These are phyloP conservation scores for Nephrotoma guestfalica DNA, from an alignment of 2,888 invertebrate species.

Conservation along the genomic window DNA sequence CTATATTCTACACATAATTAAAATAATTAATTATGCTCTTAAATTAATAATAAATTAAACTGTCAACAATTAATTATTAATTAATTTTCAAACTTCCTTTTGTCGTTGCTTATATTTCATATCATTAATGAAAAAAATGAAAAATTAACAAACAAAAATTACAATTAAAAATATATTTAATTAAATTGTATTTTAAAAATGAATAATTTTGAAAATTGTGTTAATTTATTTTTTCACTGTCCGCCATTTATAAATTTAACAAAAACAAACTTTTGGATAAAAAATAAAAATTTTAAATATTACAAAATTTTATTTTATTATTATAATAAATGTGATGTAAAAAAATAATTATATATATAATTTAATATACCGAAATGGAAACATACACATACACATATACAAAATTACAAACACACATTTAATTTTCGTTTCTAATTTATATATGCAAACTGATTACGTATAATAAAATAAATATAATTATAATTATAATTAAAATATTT, in stretches of 20 bases:
- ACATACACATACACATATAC: neutral
- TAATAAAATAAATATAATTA: neutral
- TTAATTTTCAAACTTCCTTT: neutral
- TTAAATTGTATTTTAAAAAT: neutral
- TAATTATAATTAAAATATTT: neutral
- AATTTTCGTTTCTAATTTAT: neutral
- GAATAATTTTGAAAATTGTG: neutral
- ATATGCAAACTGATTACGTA: neutral
- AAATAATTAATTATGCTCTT: neutral
- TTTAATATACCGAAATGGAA: neutral
- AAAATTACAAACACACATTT: neutral
- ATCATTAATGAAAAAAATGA: neutral
- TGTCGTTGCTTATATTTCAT: neutral
- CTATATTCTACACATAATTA: neutral
- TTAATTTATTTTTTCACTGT: neutral
- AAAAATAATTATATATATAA: neutral
- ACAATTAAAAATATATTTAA: neutral
- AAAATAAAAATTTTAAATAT: neutral
- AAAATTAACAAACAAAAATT: neutral
- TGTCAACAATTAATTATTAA: neutral
- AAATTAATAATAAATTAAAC: neutral
- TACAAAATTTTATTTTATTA: neutral
- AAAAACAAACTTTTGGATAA: no score
- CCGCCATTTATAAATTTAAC: neutral
- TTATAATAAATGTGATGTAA: neutral